phyloP scores from a whole-genome alignment of 2,888 invertebrate genomes.

The Pterostichus madidus region DNA sequence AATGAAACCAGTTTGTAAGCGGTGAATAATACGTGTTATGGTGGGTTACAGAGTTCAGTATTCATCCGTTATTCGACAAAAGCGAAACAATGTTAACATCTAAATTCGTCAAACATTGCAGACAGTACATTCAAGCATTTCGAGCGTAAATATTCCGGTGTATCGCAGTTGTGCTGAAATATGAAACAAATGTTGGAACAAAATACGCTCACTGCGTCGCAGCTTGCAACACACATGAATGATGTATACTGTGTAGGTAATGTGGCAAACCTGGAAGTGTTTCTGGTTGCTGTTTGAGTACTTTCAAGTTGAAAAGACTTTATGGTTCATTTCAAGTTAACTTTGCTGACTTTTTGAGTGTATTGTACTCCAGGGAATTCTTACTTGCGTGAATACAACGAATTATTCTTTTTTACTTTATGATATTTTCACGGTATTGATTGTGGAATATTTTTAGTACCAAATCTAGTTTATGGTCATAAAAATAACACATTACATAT shows the following conservation, averaged over 20 bases:
- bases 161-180: slow-evolving; percentile 30
- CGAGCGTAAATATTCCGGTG: slow-evolving; percentile 20
- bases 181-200: slow-evolving; percentile 50
- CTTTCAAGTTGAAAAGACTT: slow-evolving; percentile 23
- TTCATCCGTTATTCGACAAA: slow-evolving; percentile 6
- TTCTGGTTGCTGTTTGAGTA: not conserved
- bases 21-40: no score
- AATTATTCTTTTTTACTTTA: slow-evolving; percentile 10
- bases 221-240: slow-evolving; percentile 24
- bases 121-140: slow-evolving; percentile 29
- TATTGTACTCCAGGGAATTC: slow-evolving; percentile 28
- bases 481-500: not conserved
- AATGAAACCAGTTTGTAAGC: slow-evolving; percentile 6
- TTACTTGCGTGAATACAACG: slow-evolving; percentile 30
- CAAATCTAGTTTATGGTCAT: not conserved
- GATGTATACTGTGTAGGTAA: not conserved
- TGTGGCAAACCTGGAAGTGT: not conserved
- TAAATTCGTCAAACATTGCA: slow-evolving; percentile 43
- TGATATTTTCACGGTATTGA: not conserved
- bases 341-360: slow-evolving; percentile 4
- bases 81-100: slow-evolving; percentile 38
- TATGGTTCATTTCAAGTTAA: slow-evolving; percentile 34
- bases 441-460: not conserved
- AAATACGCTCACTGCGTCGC: slow-evolving; percentile 8
- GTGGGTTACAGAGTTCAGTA: slow-evolving; percentile 2